phyloP scores from a whole-genome alignment of 1,140 invertebrate species.

The Drosophila novamexicana region DNA sequence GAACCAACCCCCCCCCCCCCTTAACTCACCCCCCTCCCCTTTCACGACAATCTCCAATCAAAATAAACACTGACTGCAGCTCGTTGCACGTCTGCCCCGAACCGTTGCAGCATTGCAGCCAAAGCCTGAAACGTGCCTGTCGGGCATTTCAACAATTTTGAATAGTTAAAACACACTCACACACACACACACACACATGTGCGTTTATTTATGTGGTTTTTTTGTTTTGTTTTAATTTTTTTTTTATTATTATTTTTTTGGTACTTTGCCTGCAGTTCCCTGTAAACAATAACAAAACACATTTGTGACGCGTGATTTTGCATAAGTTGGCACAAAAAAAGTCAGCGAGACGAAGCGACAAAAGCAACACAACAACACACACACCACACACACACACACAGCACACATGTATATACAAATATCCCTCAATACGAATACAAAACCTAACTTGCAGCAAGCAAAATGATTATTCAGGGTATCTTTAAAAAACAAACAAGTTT shows the following conservation, averaged over 20 bases:
- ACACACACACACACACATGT: constrained; percentile 19
- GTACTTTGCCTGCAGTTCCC: constrained; percentile 65
- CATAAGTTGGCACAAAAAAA: constrained; percentile 73
- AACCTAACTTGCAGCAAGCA: no score
- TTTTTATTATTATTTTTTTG: constrained; percentile 18
- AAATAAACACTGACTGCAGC: constrained; percentile 20
- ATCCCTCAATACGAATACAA: constrained; percentile 45
- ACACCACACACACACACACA: constrained; percentile 10
- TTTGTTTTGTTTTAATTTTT: constrained; percentile 13
- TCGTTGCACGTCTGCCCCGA: constrained; percentile 42
- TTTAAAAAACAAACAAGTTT: no score
- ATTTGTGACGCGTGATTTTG: constrained; percentile 83
- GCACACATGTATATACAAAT: constrained; percentile 11
- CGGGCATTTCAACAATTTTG: constrained; percentile 78
- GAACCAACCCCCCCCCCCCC: background rate
- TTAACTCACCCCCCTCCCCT: background rate
- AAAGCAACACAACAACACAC: constrained; percentile 24
- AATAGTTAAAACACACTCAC: constrained; percentile 56
- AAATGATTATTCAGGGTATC: no score
- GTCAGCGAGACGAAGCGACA: constrained; percentile 22
- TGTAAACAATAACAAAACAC: constrained; percentile 83
- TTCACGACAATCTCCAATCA: background rate
- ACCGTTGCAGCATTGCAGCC: constrained; percentile 32
- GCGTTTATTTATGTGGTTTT: constrained; percentile 61
- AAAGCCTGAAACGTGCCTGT: constrained; percentile 72